phyloP scores from a whole-genome alignment of 35 echinoderm and acorn worm species.

The Apostichopus californicus region DNA sequence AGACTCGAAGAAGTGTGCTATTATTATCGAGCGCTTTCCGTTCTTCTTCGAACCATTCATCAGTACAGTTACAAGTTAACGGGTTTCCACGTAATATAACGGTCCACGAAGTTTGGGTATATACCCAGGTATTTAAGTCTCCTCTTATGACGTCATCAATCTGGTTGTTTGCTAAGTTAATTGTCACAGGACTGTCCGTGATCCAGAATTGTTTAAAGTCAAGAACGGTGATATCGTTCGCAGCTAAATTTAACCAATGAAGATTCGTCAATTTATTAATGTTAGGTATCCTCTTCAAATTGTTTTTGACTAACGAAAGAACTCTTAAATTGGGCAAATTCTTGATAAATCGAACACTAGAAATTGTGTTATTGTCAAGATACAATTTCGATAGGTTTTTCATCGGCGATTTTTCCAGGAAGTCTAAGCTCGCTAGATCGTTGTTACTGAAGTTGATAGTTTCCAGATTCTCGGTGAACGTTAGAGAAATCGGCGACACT shows the following conservation, averaged over 20 bases:
- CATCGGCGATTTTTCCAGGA: not conserved
- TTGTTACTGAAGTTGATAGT: conserved; percentile 49
- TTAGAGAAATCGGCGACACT: not conserved
- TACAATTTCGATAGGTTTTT: conserved; percentile 14
- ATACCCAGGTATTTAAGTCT: not conserved
- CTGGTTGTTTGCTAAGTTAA: not conserved
- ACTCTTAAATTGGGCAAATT: not conserved
- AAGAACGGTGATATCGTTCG: conserved; percentile 32
- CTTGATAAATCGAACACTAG: not conserved
- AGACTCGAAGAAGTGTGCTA: conserved; percentile 5
- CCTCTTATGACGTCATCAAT: not conserved
- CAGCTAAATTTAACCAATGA: not conserved
- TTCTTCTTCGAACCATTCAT: conserved; percentile 42
- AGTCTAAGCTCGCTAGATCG: not conserved
- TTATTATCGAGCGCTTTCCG: not conserved
- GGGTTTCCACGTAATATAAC: conserved; percentile 17
- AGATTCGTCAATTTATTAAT: conserved; percentile 24
- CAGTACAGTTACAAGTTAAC: conserved; percentile 6
- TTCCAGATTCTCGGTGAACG: conserved; percentile 2
- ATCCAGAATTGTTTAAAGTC: conserved; percentile 17
- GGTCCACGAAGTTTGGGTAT: not conserved
- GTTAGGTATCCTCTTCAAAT: conserved; percentile 22
- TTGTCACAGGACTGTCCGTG: conserved; percentile 6
- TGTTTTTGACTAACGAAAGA: conserved; percentile 25
- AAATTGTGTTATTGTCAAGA: conserved; percentile 23